Evolutionary conservation across 2,888 invertebrate species (phyloP), one percentile per base, ranked within the genome.

Genomic region (Nasonia oneida): DNA sequence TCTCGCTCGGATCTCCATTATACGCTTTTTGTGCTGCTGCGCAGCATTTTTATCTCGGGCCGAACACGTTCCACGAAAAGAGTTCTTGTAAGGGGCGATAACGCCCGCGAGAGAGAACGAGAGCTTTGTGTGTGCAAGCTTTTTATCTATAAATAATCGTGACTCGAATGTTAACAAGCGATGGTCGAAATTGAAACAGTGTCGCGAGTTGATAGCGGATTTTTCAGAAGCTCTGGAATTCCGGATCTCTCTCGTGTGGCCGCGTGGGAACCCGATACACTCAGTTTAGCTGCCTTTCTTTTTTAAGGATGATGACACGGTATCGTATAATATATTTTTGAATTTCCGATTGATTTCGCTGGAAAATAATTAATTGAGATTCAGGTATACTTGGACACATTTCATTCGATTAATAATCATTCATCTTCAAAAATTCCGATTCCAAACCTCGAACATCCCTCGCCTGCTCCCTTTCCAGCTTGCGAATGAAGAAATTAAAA

Each of bases 121-220:
- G n/a, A 15, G 29, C 67, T 33, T 67, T 33, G 73, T 33, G 73
- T 33, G 57, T 61, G 57, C 57, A 61, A 61, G 57, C 57, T 61
- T 79, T 87, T 87, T 87, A 87, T 87, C 85, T 85, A 87, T 87
- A 84, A 87, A 87, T 84, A 85, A 87, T 87, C 87, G 57, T 23
- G 71, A 84, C 67, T 86, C 74, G 76, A 84, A 84, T 87, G 87
- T 87, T 86, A 87, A 87, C 87, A 86, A 82, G 87, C 79, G 70
- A 81, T 84, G 86, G 87, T 84, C 80, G 74, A 86, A 87, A 86
- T 87, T 83, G 83, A 86, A 87, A 86, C 87, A 87, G 57, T 87
- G 87, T 86, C 71, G 79, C 71, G 79, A 61, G 76, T 75, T 71
- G 86, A 86, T 86, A 84, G 77, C 42, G 47, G 42, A 79, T 80